Conservation (phyloP, 2,797 vertebrate species). For the Sebastes taczanowskii region DNA sequence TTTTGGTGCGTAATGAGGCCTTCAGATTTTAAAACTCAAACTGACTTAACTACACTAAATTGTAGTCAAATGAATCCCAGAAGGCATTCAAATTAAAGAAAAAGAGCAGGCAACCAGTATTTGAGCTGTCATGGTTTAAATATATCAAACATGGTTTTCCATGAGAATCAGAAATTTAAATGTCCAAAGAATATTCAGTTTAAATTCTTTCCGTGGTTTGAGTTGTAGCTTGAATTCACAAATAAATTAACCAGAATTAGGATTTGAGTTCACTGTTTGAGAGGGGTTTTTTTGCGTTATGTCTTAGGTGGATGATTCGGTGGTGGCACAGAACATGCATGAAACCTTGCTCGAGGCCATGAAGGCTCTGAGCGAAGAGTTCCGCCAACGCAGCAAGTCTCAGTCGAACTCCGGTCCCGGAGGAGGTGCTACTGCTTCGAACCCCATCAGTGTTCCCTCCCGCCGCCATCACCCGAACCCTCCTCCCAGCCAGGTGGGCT, state of each 20-base stretch:
- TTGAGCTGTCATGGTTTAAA: background rate
- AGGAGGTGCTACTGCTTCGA: slow-evolving; percentile 82
- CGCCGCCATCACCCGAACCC: slow-evolving; percentile 83
- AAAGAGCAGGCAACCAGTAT: background rate
- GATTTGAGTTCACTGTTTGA: background rate
- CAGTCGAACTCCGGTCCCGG: slow-evolving; percentile 82
- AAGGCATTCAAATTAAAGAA: background rate
- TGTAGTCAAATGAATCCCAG: background rate
- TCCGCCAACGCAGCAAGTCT: slow-evolving; percentile 86
- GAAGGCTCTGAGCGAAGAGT: slow-evolving; percentile 89
- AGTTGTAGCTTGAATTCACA: background rate
- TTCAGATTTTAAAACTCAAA: background rate
- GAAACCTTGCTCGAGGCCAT: slow-evolving; percentile 90
- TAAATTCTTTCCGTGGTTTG: background rate
- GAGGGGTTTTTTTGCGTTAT: background rate
- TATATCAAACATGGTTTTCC: fast-evolving
- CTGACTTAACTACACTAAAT: background rate
- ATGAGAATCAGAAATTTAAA: background rate
- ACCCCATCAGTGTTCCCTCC: slow-evolving; percentile 87
- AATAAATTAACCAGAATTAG: background rate
- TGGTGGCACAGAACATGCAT: slow-evolving; percentile 91
- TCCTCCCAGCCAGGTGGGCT: slow-evolving; percentile 85
- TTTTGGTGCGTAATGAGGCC: background rate
- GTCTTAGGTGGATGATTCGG: slow-evolving; percentile 81
- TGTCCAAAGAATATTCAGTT: background rate